Percentiles rank a stretch among this genome's conserved stretches.
Conservation (phyloP, 2,797 vertebrate genomes). For the Pseudochirops corinnae region DNA sequence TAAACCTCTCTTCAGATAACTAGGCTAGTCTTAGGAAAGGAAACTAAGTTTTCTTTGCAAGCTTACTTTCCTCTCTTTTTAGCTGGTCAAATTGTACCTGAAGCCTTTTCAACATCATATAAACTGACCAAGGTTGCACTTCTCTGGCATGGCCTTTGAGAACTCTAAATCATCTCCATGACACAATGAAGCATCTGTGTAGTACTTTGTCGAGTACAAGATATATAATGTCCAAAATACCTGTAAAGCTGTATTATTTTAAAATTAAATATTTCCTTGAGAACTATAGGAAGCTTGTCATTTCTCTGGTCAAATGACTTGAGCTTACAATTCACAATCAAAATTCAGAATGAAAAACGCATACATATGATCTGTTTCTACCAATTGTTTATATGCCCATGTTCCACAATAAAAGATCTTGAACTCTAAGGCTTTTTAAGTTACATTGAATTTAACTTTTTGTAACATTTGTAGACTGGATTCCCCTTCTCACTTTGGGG, state of each 20-base stretch:
- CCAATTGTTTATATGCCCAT: not conserved
- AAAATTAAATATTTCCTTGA: slow-evolving; percentile 37
- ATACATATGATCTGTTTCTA: not conserved
- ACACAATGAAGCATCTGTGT: not conserved
- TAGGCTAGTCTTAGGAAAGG: not conserved
- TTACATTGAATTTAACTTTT: not conserved
- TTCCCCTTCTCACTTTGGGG: not conserved
- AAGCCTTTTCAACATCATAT: not conserved
- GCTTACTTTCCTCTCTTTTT: not conserved
- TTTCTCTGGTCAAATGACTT: not conserved
- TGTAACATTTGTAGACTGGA: not conserved
- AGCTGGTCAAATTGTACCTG: not conserved
- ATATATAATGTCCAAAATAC: not conserved
- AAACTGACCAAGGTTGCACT: not conserved
- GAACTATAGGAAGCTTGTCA: not conserved
- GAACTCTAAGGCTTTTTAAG: not conserved
- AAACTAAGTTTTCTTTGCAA: not conserved
- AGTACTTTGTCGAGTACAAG: not conserved
- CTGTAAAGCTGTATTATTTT: slow-evolving; percentile 4
- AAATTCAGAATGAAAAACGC: not conserved
- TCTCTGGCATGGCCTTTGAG: not conserved
- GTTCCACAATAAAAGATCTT: not conserved
- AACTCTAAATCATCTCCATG: not conserved
- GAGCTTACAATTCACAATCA: not conserved
- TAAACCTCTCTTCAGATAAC: not conserved